These are phyloP conservation scores for Meles meles DNA, from an alignment of 2,113 vertebrate species.

Conservation along the genomic window DNA sequence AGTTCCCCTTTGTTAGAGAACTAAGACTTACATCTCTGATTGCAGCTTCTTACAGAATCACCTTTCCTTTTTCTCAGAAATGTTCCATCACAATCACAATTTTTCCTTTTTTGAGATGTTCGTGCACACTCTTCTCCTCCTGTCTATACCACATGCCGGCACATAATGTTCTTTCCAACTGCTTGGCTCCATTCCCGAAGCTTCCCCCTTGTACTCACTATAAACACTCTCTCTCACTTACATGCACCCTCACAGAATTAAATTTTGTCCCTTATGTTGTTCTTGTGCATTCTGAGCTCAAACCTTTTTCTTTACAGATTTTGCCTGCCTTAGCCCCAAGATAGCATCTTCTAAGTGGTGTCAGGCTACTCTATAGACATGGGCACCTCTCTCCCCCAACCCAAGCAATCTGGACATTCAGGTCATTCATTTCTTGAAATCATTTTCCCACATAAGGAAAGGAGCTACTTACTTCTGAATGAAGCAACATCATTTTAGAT, in stretches of 20 bases:
- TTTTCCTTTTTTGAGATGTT: neutral
- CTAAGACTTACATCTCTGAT: neutral
- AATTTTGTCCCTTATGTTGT: neutral
- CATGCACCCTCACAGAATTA: neutral
- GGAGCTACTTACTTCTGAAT: neutral
- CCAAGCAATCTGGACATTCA: neutral
- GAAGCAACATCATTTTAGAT: neutral
- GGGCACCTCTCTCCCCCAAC: neutral
- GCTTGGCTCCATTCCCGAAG: neutral
- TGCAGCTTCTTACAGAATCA: neutral
- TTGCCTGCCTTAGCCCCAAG: neutral
- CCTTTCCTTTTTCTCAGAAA: neutral
- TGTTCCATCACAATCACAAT: fast-evolving
- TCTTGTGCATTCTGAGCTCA: neutral
- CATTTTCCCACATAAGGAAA: neutral
- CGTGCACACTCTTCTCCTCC: neutral
- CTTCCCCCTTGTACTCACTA: neutral
- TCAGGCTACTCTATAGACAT: neutral
- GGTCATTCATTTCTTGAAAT: slow-evolving; percentile 11
- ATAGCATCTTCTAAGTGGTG: neutral
- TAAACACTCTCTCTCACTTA: neutral
- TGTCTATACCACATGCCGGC: too few relatives aligned
- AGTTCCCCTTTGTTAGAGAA: neutral
- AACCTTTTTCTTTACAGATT: neutral
- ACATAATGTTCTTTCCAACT: neutral